These are phyloP conservation scores for Rattus norvegicus DNA, from an alignment of 2,113 vertebrate genomes.

Conservation along the genomic window DNA sequence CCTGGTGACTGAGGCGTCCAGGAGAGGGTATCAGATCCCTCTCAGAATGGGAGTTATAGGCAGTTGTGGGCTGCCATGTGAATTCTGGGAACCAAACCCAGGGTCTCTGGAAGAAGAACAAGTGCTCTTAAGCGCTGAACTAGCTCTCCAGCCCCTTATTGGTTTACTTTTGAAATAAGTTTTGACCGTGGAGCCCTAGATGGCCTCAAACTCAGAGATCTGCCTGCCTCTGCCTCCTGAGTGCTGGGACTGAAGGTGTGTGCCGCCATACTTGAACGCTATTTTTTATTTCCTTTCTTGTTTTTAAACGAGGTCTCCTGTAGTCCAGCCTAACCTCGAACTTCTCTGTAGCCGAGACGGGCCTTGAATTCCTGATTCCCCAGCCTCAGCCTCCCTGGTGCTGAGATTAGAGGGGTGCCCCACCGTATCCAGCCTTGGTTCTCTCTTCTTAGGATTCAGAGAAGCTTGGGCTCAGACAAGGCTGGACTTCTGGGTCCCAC, in stretches of 20 bases:
- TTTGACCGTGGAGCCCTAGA: neutral
- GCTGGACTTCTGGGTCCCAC: neutral
- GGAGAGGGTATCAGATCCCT: neutral
- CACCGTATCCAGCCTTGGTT: neutral
- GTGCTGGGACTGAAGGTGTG: neutral
- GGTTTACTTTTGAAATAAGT: neutral
- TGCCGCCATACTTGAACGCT: neutral
- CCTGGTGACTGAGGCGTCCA: neutral
- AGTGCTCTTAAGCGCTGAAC: neutral
- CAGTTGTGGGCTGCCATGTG: neutral
- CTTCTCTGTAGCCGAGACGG: neutral
- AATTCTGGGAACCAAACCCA: neutral
- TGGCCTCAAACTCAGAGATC: neutral
- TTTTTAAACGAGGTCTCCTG: neutral
- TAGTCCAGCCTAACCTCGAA: neutral
- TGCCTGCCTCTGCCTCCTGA: neutral
- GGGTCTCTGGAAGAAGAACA: neutral
- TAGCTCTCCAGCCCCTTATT: neutral
- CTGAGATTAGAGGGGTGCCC: neutral
- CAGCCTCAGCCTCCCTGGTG: neutral
- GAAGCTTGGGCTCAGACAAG: neutral
- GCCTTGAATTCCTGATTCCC: neutral
- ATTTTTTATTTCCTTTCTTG: neutral
- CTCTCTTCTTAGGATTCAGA: neutral
- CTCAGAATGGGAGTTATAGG: neutral